Evolutionary conservation across 2,113 vertebrate genomes (phyloP).

Genomic region (Tiliqua scincoides): DNA sequence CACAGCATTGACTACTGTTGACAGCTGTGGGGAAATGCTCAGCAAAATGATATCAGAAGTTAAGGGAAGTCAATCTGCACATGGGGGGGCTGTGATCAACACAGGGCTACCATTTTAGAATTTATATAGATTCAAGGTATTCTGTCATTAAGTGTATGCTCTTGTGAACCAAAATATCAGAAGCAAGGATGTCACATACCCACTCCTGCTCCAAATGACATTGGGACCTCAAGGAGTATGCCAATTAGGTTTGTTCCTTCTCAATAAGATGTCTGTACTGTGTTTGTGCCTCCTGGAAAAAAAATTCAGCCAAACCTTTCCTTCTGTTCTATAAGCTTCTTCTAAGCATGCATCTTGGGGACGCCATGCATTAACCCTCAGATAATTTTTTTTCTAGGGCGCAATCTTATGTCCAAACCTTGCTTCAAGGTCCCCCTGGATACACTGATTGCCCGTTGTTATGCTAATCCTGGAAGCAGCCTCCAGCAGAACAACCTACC

Average conservation of each 20-base stretch:
- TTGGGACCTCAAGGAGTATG: not conserved
- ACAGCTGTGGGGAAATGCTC: not conserved
- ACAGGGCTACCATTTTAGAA: not conserved
- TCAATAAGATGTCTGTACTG: not conserved
- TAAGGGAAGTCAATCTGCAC: not conserved
- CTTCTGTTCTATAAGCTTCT: not conserved
- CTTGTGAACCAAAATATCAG: not conserved
- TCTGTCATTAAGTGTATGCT: not conserved
- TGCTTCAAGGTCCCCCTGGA: not conserved
- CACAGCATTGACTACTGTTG: not conserved
- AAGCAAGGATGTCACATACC: not conserved
- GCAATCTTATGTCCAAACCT: not conserved
- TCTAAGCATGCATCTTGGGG: not conserved
- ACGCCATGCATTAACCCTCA: conserved; percentile 1
- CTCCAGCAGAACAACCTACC: not conserved
- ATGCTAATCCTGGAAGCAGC: conserved; percentile 17
- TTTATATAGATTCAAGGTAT: not conserved
- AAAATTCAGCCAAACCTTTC: not conserved
- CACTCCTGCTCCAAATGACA: not conserved
- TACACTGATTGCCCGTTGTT: conserved; percentile 3
- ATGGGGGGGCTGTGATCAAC: not conserved
- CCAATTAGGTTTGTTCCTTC: not conserved
- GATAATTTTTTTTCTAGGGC: not conserved
- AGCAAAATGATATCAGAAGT: not conserved
- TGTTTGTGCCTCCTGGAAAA: not conserved